phyloP scores from a whole-genome alignment of 2,113 vertebrate species.

The Neolamprologus falcicula region DNA sequence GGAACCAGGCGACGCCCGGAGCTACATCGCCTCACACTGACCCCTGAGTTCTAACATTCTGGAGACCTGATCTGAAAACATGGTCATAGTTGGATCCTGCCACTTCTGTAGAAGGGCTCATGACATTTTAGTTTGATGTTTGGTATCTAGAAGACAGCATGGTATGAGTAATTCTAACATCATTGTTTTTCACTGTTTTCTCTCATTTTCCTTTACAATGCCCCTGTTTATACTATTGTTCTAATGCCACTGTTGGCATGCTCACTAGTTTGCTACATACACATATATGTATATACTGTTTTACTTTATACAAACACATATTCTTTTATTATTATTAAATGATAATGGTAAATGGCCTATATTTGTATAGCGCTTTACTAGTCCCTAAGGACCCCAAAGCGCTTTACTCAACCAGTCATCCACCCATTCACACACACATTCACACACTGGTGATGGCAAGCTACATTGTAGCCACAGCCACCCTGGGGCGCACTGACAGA shows the following conservation, averaged over 20 bases:
- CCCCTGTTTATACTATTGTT: too few species aligned
- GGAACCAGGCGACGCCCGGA: background rate
- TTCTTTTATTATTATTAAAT: too few species aligned
- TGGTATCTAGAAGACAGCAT: background rate
- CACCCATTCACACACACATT: too few species aligned
- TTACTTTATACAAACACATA: accelerated
- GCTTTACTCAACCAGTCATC: too few species aligned
- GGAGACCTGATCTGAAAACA: background rate
- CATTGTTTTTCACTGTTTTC: accelerated
- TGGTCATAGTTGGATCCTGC: background rate
- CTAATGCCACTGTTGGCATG: too few species aligned
- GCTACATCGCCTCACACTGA: background rate
- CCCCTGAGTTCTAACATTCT: background rate
- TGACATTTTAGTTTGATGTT: background rate
- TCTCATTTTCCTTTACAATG: accelerated
- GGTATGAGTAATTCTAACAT: accelerated
- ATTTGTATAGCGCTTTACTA: too few species aligned
- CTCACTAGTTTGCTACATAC: accelerated
- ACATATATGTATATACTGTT: too few species aligned
- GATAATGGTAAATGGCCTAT: too few species aligned
- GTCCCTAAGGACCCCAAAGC: too few species aligned
- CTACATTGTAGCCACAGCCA: too few species aligned
- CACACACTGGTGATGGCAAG: too few species aligned
- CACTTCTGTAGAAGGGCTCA: background rate
- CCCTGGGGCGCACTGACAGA: too few species aligned